Base-by-base conservation (phyloP, 1,140 invertebrate genomes). In the Drosophila leontia region DNA sequence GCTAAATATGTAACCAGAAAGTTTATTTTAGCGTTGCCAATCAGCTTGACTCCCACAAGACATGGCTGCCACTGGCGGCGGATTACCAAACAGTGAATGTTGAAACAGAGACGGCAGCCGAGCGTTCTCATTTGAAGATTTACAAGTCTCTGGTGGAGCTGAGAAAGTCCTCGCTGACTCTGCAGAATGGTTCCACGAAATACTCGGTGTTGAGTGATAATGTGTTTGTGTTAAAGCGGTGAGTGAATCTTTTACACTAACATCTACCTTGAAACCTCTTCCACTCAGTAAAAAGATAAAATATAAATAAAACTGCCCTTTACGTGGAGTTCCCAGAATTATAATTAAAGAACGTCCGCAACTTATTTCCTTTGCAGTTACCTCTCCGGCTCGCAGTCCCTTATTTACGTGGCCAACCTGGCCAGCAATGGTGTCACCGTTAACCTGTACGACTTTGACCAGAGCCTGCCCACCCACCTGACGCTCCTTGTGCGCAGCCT, bases 11-110 rank as follows among this genome's bases (percentile, higher is more conserved):
- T n/a, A n/a, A n/a, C n/a, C n/a, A n/a, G n/a, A n/a, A n/a, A n/a
- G n/a, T n/a, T n/a, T n/a, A n/a, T n/a, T n/a, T n/a, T n/a, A n/a
- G n/a, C n/a, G n/a, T n/a, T n/a, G n/a, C n/a, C n/a, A n/a, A n/a
- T n/a, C n/a, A n/a, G n/a, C n/a, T n/a, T n/a, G n/a, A n/a, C n/a
- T n/a, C n/a, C n/a, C n/a, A n/a, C 0, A 93, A 85, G 42, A 95
- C 96, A 0, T 96, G 96, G 96, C 58, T 96, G 42, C 96, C 96
- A 0, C 93, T 96, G 0, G 94, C 95, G 53, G 58, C 85, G 0
- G 94, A 96, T 77, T 96, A 95, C 62, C 29, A 61, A 35, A 88
- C 86, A 0, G 70, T 95, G 0, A 96, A 96, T 88, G 91, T 93
- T 41, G 71, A 81, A 17, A 60, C 57, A 17, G 78, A 92, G 26